Evolutionary conservation across 2,888 invertebrate genomes (phyloP).

Genomic region (Platynereis dumerilii): DNA sequence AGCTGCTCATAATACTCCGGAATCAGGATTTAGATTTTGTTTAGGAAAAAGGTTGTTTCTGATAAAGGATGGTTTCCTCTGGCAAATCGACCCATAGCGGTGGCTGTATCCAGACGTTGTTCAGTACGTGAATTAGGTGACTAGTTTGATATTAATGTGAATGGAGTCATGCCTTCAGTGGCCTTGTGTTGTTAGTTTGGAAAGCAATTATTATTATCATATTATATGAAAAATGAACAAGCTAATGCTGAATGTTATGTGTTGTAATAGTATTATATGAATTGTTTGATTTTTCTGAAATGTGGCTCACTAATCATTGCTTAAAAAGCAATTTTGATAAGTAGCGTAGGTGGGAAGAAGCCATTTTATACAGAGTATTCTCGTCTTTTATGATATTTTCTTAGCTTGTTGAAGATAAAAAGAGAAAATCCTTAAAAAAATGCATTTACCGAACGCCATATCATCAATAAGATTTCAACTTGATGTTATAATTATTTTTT

Average conservation of each 20-base stretch:
- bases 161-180: too few relatives aligned
- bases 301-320: conserved; percentile 12
- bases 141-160: too few relatives aligned
- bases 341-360: conserved; percentile 15
- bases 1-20: conserved; percentile 20
- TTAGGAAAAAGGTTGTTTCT: not conserved
- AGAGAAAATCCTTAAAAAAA: conserved; percentile 15
- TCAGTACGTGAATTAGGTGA: too few relatives aligned
- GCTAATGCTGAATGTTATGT: not conserved
- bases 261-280: conserved; percentile 7
- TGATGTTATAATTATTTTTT: too few relatives aligned
- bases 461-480: conserved; percentile 13
- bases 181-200: too few relatives aligned
- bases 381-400: conserved; percentile 25
- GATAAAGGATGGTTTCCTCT: too few relatives aligned
- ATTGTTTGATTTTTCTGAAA: conserved; percentile 10
- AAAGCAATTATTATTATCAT: too few relatives aligned
- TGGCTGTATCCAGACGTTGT: too few relatives aligned
- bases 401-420: conserved; percentile 24
- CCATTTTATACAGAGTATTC: conserved; percentile 4
- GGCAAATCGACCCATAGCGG: too few relatives aligned
- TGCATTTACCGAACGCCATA: conserved; percentile 26
- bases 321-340: conserved; percentile 25
- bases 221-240: too few relatives aligned
- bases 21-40: conserved; percentile 10